Evolutionary conservation across 2,113 vertebrate genomes (phyloP).

Genomic region (Pteruthius melanotis): DNA sequence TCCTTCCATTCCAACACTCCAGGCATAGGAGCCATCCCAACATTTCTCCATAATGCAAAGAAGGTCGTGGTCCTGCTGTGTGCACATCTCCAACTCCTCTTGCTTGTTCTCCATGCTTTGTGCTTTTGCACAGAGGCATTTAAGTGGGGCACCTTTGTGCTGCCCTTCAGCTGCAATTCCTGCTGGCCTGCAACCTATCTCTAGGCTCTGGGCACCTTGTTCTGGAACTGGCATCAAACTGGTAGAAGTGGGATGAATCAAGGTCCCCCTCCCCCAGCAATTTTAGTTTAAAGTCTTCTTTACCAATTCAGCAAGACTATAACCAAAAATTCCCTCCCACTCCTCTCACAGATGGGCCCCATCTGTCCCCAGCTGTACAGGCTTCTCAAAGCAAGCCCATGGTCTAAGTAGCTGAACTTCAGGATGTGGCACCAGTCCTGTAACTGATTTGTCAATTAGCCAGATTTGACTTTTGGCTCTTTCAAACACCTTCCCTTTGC

Average conservation of each 20-base stretch:
- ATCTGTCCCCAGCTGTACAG: background rate
- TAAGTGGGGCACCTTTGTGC: background rate
- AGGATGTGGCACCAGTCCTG: background rate
- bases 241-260: background rate
- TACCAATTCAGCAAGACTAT: background rate
- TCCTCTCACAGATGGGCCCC: background rate
- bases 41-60: background rate
- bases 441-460: background rate
- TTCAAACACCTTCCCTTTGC: background rate
- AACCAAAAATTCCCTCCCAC: background rate
- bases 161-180: background rate
- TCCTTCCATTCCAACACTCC: background rate
- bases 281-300: background rate
- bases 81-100: background rate
- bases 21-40: too few relatives aligned
- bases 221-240: background rate
- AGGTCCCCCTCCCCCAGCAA: too few relatives aligned
- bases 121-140: background rate
- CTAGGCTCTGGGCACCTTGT: background rate
- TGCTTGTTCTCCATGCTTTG: background rate
- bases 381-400: background rate
- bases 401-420: background rate
- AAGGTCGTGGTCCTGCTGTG: background rate
- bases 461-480: background rate
- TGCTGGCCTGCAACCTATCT: background rate